Percentiles rank a stretch among this genome's conserved stretches.
Conservation (phyloP, 2,113 vertebrate genomes). For the Phrynosoma blainvillii region DNA sequence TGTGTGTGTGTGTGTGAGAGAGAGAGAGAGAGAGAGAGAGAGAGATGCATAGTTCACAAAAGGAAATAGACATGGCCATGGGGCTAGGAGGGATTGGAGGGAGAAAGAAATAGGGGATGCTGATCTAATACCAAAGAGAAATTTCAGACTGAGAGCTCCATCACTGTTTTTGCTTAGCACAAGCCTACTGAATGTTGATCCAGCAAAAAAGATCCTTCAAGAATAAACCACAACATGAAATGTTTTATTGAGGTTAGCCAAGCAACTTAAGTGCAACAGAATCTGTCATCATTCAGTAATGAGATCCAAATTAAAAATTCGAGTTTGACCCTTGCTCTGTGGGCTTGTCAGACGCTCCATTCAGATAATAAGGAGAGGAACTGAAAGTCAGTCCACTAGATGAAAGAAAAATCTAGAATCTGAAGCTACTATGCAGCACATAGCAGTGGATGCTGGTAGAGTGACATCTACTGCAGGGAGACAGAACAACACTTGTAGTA, state of each 20-base stretch:
- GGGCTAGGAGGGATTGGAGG: neutral
- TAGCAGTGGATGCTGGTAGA: constrained; percentile 49
- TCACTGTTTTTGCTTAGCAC: neutral
- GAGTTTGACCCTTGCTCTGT: neutral
- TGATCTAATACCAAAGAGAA: neutral
- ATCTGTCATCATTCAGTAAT: neutral
- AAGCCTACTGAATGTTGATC: neutral
- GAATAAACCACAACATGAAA: neutral
- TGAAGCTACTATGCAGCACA: constrained; percentile 15
- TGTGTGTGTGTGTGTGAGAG: too few relatives aligned
- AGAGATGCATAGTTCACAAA: neutral
- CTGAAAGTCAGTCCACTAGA: neutral
- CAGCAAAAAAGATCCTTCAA: neutral
- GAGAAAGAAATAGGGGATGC: neutral
- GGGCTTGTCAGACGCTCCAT: neutral
- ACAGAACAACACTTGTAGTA: constrained; percentile 53
- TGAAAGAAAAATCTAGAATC: constrained; percentile 69
- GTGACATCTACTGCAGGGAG: constrained; percentile 71
- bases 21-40: neutral
- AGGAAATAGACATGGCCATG: neutral
- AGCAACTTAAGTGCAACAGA: neutral
- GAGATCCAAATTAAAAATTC: neutral
- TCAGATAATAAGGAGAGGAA: constrained; percentile 22
- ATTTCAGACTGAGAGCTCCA: neutral
- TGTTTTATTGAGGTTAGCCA: neutral